phyloP scores from a whole-genome alignment of 2,888 invertebrate species.

The Teinopalpus imperialis region DNA sequence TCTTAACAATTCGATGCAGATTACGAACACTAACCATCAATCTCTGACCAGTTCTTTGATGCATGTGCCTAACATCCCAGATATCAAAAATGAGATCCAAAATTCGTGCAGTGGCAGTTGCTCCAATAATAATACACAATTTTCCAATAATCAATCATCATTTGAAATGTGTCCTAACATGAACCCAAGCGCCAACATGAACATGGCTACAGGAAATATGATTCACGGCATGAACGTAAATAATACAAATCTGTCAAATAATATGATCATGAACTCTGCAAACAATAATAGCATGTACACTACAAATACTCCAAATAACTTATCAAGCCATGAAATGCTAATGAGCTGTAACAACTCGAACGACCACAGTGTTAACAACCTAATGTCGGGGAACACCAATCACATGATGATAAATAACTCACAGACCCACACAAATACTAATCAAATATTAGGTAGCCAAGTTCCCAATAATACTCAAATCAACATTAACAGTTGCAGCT shows the following conservation, averaged over 20 bases:
- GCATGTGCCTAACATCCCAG: slow-evolving; percentile 71
- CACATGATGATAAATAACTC: slow-evolving; percentile 73
- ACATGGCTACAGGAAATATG: slow-evolving; percentile 58
- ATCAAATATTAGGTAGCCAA: slow-evolving; percentile 57
- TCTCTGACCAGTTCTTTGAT: slow-evolving; percentile 65
- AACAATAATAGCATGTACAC: slow-evolving; percentile 63
- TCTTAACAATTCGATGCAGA: slow-evolving; percentile 64
- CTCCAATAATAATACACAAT: slow-evolving; percentile 61
- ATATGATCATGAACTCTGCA: slow-evolving; percentile 67
- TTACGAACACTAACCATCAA: slow-evolving; percentile 62
- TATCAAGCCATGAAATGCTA: slow-evolving; percentile 65
- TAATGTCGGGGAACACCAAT: slow-evolving; percentile 57
- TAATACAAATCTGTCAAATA: slow-evolving; percentile 60
- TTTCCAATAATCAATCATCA: slow-evolving; percentile 57
- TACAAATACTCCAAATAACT: slow-evolving; percentile 51
- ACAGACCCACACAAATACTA: slow-evolving; percentile 54
- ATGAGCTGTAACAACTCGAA: slow-evolving; percentile 67
- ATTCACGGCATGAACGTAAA: slow-evolving; percentile 67
- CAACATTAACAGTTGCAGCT: slow-evolving; percentile 69
- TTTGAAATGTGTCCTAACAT: slow-evolving; percentile 71
- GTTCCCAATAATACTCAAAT: slow-evolving; percentile 60
- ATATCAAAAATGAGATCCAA: slow-evolving; percentile 75
- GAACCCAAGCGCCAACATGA: slow-evolving; percentile 57
- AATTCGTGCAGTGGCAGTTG: slow-evolving; percentile 72
- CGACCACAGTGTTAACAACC: slow-evolving; percentile 63